Base-by-base conservation (phyloP, 1,140 invertebrate species). In the Drosophila hydei region DNA sequence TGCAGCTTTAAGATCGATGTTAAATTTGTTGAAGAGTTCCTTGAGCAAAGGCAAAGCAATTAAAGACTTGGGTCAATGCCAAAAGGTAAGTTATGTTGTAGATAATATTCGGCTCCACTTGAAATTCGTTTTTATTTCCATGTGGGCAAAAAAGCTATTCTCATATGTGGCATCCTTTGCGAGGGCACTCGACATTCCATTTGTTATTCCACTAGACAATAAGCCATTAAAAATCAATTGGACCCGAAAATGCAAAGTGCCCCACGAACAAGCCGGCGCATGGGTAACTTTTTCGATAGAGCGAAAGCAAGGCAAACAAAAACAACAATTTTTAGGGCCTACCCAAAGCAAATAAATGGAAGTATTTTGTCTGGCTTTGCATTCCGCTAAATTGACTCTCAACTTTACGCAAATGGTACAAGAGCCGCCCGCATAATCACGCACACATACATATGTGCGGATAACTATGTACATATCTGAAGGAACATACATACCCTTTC, bases 141-240 rank as follows among this genome's bases (percentile, higher is more conserved):
- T 30, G 38, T 60, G 38, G 16, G 9, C 58, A 43, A 25, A 36
- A 60, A 76, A 85, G 69, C 62, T 36, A 77, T 79, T 74, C 70
- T 42, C 68, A 85, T 85, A 73, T 74, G 74, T 70, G 27, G 51
- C 51, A 54, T 72, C 72, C 79, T 56, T 74, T 63, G 72, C 43
- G 40, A 25, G 12, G 21, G 25, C 68, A 56, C 47, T 70, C 61
- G 52, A 64, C 58, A 23, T 47, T 48, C 54, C 58, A 58, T 71
- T 79, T 85, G 69, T 79, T 79, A 52, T 79, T 63, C 55, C 50
- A 74, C 43, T 56, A 33, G 27, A 74, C 64, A 60, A 68, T 79
- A 61, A 85, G 62, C 80, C 80, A 85, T 85, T 79, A 85, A 85
- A 80, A 79, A 72, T 85, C 80, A 85, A 85, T 85, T 80, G 76